phyloP scores from a whole-genome alignment of 2,888 invertebrate species.

The Sinohyriopsis cumingii region DNA sequence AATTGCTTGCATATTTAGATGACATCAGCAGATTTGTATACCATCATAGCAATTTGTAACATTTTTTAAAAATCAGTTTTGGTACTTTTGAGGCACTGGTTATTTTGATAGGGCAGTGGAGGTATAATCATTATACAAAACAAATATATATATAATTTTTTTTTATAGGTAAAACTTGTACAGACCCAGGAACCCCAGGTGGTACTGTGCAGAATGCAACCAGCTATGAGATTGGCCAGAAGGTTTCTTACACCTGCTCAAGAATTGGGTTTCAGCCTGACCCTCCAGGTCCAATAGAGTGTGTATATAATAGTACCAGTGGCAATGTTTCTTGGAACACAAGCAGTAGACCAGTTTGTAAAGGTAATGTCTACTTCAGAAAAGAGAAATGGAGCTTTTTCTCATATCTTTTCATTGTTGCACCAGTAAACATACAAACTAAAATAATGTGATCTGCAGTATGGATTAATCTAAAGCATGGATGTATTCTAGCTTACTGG shows the following conservation, averaged over 20 bases:
- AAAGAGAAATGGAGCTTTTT: no score
- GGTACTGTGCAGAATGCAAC: conserved; percentile 38
- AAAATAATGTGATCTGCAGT: no score
- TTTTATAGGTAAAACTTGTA: conserved; percentile 40
- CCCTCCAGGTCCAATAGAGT: conserved; percentile 26
- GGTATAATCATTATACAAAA: not conserved
- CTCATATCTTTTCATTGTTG: no score
- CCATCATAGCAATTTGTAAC: no score
- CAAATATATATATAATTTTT: not conserved
- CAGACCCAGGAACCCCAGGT: conserved; percentile 53
- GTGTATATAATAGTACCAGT: conserved; percentile 20
- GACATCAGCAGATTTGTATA: no score
- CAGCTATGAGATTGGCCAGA: conserved; percentile 46
- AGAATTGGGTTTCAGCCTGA: conserved; percentile 38
- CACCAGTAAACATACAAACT: no score
- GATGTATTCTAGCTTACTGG: no score
- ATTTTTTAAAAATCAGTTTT: not conserved
- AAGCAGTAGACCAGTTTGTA: conserved; percentile 33
- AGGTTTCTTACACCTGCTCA: conserved; percentile 40
- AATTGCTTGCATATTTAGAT: no score
- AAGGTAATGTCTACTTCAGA: conserved; percentile 23
- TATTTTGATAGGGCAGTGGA: not conserved
- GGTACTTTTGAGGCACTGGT: not conserved
- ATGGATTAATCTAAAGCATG: no score
- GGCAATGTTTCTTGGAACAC: conserved; percentile 35